Percentiles rank a stretch among this genome's conserved stretches.
Evolutionary conservation across 1,140 invertebrate genomes (phyloP).

Genomic region (Popillia japonica): DNA sequence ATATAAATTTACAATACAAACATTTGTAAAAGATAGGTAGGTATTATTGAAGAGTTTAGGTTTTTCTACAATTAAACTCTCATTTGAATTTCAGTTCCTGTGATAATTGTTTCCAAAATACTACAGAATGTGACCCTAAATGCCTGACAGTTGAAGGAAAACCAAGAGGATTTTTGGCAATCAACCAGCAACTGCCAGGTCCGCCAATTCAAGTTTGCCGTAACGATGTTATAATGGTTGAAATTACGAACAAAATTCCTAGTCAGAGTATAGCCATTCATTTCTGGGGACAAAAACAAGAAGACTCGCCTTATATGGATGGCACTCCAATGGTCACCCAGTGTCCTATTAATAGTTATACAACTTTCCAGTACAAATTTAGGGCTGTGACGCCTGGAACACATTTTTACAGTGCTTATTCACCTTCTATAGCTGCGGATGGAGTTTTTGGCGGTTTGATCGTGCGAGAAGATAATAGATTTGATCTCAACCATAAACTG

Average conservation of each 20-base stretch:
- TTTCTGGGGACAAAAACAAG: conserved; percentile 84
- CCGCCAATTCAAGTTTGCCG: conserved; percentile 87
- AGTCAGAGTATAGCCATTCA: conserved; percentile 79
- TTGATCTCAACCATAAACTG: conserved; percentile 71
- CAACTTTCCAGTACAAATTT: conserved; percentile 85
- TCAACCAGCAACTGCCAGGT: conserved; percentile 84
- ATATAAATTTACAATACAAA: conserved; percentile 74
- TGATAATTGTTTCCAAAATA: conserved; percentile 70
- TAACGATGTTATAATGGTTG: conserved; percentile 84
- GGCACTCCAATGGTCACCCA: conserved; percentile 86
- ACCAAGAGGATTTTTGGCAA: conserved; percentile 74
- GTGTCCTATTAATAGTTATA: conserved; percentile 82
- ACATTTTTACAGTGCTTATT: conserved; percentile 79
- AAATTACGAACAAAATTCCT: conserved; percentile 80
- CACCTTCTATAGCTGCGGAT: conserved; percentile 76
- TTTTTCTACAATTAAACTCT: background rate
- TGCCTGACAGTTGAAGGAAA: conserved; percentile 78
- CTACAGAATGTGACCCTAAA: conserved; percentile 66
- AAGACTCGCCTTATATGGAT: conserved; percentile 84
- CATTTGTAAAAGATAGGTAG: conserved; percentile 73
- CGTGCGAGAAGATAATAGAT: conserved; percentile 74
- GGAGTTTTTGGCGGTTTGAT: conserved; percentile 82
- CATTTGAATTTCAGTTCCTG: conserved; percentile 63
- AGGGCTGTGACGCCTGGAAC: conserved; percentile 74
- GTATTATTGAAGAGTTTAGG: conserved; percentile 39